Evolutionary conservation across 2,888 invertebrate species (phyloP), one percentile per base, ranked within the genome.

Genomic region (Metopia argyrocephala): DNA sequence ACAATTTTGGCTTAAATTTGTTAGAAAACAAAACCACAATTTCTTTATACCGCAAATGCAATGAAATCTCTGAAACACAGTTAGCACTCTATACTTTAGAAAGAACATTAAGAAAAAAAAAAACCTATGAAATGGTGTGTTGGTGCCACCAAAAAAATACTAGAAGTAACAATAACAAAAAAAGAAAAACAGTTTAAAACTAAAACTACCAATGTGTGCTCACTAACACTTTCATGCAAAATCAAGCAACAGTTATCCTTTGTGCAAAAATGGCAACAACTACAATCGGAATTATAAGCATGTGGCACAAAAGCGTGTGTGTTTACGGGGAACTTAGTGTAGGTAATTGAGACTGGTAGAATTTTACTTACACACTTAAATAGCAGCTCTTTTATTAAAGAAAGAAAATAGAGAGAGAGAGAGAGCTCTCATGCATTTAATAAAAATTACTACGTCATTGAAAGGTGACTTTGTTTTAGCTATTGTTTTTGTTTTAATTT

Each of bases 161-260:
- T n/a, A n/a, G n/a, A 48, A 31, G 50, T 20, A 38, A 45, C 65
- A 65, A 45, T 68, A 62, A 54, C 56, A n/a, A n/a, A n/a, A n/a
- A n/a, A n/a, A n/a, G 62, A 57, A 15, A 66, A 56, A 20, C 38
- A 28, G 48, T 66, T 54, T 28, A 59, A 48, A 45, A 61, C 3
- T 12, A 3, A 79, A 56, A 64, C 66, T 4, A 20, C 12, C n/a
- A 27, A 38, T 0, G 25, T 38, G 46, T 28, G 59, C 48, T 62
- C 64, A 69, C 62, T 28, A 71, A 73, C 25, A 68, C 52, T 45
- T 23, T 31, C 46, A 25, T 57, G 48, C 48, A 18, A 45, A 23
- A 28, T 54, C 81, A 66, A 78, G 81, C 81, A 81, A 81, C 81
- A 81, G 81, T 81, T 81, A 74, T 81, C 66, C 70, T 74, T 70